A percentile compares a stretch with the other conserved stretches of the same genome.
phyloP scores from a whole-genome alignment of 2,113 vertebrate species.

The Cryptotis parvus region DNA sequence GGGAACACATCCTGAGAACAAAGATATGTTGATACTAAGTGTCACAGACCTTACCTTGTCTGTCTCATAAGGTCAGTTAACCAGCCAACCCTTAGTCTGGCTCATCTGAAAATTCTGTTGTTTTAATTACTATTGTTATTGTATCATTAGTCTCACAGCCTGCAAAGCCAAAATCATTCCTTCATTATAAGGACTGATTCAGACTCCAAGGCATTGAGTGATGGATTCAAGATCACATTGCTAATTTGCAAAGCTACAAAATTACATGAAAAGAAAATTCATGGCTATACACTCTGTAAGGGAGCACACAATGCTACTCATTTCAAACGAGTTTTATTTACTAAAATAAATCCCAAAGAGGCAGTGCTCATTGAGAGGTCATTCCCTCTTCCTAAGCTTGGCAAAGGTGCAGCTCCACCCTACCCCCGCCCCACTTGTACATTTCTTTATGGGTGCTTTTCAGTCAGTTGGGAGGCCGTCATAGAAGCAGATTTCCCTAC shows the following conservation, averaged over 20 bases:
- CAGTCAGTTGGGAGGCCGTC: background rate
- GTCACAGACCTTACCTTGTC: constrained; percentile 4
- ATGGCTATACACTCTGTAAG: background rate
- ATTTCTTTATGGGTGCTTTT: background rate
- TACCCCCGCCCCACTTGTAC: background rate
- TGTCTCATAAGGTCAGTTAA: background rate
- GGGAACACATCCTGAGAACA: background rate
- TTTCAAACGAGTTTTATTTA: constrained; percentile 26
- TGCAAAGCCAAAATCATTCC: background rate
- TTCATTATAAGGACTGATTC: background rate
- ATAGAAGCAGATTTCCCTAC: background rate
- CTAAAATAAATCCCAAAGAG: constrained; percentile 48
- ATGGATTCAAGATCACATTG: background rate
- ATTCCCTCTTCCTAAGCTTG: background rate
- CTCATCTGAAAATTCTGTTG: background rate
- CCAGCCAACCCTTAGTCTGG: background rate
- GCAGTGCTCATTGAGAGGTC: background rate
- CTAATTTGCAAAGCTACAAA: background rate
- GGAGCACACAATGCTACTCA: background rate
- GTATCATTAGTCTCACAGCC: background rate
- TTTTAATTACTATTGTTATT: background rate
- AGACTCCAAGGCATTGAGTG: constrained; percentile 17
- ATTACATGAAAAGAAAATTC: constrained; percentile 22
- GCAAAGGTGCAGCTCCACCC: background rate
- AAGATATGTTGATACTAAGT: background rate